Evolutionary conservation across 1,140 invertebrate genomes (phyloP).

Genomic region (Nomia melanderi): DNA sequence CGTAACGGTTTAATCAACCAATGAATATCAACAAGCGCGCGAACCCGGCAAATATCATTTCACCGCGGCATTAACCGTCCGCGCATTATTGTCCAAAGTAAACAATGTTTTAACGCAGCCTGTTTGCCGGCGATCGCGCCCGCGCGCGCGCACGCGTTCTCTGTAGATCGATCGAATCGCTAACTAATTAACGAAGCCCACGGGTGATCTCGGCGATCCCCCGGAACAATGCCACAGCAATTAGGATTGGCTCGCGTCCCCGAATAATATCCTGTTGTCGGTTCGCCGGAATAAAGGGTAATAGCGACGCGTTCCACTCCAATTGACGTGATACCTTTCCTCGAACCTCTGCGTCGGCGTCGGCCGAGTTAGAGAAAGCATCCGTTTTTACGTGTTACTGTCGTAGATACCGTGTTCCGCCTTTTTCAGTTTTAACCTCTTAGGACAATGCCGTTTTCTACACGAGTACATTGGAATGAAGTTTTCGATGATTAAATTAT

Average conservation of each 20-base stretch:
- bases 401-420: too few species aligned
- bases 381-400: too few species aligned
- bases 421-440: too few species aligned
- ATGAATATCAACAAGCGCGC: conserved; percentile 28
- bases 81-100: conserved; percentile 31
- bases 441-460: too few species aligned
- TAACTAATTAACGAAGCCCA: conserved; percentile 40
- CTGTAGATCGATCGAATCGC: conserved; percentile 34
- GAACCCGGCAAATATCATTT: conserved; percentile 30
- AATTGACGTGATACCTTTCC: not conserved
- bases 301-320: not conserved
- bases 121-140: conserved; percentile 3
- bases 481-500: too few species aligned
- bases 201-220: not conserved
- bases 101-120: conserved; percentile 43
- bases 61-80: not conserved
- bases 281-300: not conserved
- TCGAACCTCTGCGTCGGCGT: too few species aligned
- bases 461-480: too few species aligned
- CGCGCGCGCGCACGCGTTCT: not conserved
- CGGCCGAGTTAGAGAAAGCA: too few species aligned
- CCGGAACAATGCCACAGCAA: conserved; percentile 15
- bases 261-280: conserved; percentile 20
- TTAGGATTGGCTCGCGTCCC: conserved; percentile 13
- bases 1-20: conserved; percentile 39